These are phyloP conservation scores for Buceros bicornis DNA, from an alignment of 2,797 vertebrate species.

Conservation along the genomic window DNA sequence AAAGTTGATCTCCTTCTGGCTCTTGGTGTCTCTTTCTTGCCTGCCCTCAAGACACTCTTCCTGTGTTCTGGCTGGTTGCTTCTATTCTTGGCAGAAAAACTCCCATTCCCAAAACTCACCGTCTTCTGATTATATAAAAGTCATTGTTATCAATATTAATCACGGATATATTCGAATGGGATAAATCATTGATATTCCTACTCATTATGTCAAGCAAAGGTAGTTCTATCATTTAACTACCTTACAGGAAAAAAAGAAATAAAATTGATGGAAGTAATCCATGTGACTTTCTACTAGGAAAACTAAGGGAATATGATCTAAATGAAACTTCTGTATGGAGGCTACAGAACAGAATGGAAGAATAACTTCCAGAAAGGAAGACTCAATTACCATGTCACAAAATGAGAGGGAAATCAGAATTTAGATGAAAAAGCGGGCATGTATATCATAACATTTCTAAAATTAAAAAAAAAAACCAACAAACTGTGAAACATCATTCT, in stretches of 20 bases:
- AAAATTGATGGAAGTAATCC: not conserved
- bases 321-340: not conserved
- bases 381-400: not conserved
- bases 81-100: not conserved
- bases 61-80: not conserved
- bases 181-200: not conserved
- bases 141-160: not conserved
- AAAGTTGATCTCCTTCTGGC: not conserved
- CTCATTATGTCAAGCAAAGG: not conserved
- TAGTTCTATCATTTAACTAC: not conserved
- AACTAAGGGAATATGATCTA: not conserved
- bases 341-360: not conserved
- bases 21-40: not conserved
- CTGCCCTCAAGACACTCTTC: not conserved
- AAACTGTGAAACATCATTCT: not conserved
- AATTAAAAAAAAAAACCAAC: not conserved
- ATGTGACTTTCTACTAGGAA: not conserved
- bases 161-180: not conserved
- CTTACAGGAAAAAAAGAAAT: not conserved
- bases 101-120: not conserved
- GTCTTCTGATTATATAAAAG: not conserved
- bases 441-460: not conserved
- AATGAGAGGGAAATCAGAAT: not conserved
- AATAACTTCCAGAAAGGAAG: not conserved
- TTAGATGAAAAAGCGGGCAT: not conserved